Evolutionary conservation across 2,888 invertebrate species (phyloP).

Genomic region (Sphaerophoria taeniata): DNA sequence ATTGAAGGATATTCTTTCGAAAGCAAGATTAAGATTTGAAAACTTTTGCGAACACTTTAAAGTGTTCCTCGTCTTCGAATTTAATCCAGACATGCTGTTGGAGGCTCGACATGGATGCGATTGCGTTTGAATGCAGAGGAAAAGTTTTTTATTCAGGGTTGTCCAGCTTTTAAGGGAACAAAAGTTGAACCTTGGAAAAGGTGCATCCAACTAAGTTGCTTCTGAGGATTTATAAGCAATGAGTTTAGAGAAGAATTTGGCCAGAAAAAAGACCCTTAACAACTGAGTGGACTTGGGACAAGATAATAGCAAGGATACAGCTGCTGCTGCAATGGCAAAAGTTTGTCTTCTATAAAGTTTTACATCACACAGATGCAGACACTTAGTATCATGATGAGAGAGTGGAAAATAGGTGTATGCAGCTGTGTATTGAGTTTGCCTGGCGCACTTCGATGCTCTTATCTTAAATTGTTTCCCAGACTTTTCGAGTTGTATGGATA

Average conservation of each 20-base stretch:
- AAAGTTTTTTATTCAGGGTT: conserved; percentile 1
- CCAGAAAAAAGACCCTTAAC: conserved; percentile 12
- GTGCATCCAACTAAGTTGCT: neutral
- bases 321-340: conserved; percentile 9
- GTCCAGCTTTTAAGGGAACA: conserved; percentile 3
- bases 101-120: neutral
- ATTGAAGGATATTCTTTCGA: conserved; percentile 4
- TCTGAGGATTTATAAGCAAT: conserved; percentile 43
- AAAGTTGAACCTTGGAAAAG: conserved; percentile 11
- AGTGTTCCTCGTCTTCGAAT: conserved; percentile 11
- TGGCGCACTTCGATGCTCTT: conserved; percentile 43
- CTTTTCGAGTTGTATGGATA: neutral
- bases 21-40: neutral
- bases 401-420: conserved; percentile 32
- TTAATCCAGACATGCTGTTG: conserved; percentile 1
- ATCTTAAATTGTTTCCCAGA: conserved; percentile 37
- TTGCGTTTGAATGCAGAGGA: neutral
- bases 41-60: conserved; percentile 15
- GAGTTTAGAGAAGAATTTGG: conserved; percentile 6
- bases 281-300: conserved; percentile 1
- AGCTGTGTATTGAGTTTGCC: conserved; percentile 9
- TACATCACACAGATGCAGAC: neutral
- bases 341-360: conserved; percentile 22
- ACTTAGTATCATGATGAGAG: conserved; percentile 1
- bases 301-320: neutral